Conservation (phyloP, 2,888 invertebrate species). For the Sarcophaga caerulescens region DNA sequence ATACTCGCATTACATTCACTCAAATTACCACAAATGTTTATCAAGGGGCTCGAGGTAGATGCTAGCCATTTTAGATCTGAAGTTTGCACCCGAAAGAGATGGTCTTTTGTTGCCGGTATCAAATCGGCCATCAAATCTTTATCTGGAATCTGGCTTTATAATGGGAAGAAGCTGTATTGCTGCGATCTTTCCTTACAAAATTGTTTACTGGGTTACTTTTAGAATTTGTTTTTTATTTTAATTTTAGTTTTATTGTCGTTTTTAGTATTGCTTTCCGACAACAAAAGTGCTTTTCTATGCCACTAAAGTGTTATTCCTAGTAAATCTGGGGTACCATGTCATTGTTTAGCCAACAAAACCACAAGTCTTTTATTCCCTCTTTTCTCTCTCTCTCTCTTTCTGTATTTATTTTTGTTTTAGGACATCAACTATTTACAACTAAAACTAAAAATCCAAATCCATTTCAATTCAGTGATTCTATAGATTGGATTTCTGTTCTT, state of each 20-base stretch:
- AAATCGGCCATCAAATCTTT: no score
- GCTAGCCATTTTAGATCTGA: no score
- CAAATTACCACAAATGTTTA: no score
- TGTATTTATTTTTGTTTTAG: neutral
- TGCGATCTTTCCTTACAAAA: no score
- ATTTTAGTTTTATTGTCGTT: neutral
- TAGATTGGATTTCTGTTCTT: neutral
- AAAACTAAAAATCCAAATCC: neutral
- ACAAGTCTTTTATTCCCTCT: slow-evolving; percentile 12
- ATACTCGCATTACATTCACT: no score
- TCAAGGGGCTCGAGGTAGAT: no score
- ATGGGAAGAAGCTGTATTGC: no score
- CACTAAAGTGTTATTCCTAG: neutral
- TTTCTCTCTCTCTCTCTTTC: neutral
- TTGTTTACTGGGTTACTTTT: no score
- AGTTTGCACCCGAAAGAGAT: no score
- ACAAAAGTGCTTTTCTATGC: neutral
- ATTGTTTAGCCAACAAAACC: slow-evolving; percentile 33
- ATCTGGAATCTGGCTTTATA: no score
- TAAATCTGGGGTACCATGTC: neutral
- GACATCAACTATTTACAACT: slow-evolving; percentile 9
- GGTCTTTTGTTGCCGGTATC: no score
- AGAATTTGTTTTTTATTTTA: no score
- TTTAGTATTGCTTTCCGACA: neutral
- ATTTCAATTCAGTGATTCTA: neutral